Base-by-base conservation (phyloP, 2,888 invertebrate genomes). In the Pseudanteris insignis region DNA sequence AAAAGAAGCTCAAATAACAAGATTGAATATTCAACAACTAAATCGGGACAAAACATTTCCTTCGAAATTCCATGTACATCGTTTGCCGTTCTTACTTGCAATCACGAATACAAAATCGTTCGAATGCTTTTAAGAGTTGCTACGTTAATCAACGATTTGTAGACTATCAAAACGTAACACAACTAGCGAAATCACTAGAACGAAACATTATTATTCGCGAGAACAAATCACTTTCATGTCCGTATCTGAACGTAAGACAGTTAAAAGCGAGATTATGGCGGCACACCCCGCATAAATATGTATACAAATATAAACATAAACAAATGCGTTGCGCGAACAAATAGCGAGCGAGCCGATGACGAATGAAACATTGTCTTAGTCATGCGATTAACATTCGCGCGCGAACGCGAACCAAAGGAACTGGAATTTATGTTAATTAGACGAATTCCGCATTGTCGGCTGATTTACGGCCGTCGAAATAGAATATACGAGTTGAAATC, bases 371-470 rank as follows among this genome's bases (percentile, higher is more conserved):
- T 63, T 63, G 57, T 63, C 62, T 63, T 41, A 41, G 40, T 15
- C 29, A 4, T 24, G 32, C 51, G 57, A 62, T 62, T 57, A 62
- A 57, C 62, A 57, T 57, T 47, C 25, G 38, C 41, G 33, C 48
- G 51, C 48, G 41, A 58, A 41, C 34, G 40, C 29, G 38, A 47
- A 30, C 47, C 43, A 21, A 63, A 51, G 37, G 54, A 50, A 50
- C 51, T 55, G 62, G 57, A 61, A 63, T 63, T 63, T 63, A 58
- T 63, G 63, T 13, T 63, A 63, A 63, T 63, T 58, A 58, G 58
- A 48, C 54, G 58, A 58, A 58, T 62, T 55, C 41, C 57, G 62
- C 36, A 62, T 62, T 55, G 57, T 51, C 50, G 62, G 57, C 47
- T 62, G 57, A 62, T 62, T 57, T 62, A 62, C 43, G 55, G 11